These are phyloP conservation scores for Mastomys coucha DNA, from an alignment of 2,113 vertebrate genomes.

Conservation along the genomic window DNA sequence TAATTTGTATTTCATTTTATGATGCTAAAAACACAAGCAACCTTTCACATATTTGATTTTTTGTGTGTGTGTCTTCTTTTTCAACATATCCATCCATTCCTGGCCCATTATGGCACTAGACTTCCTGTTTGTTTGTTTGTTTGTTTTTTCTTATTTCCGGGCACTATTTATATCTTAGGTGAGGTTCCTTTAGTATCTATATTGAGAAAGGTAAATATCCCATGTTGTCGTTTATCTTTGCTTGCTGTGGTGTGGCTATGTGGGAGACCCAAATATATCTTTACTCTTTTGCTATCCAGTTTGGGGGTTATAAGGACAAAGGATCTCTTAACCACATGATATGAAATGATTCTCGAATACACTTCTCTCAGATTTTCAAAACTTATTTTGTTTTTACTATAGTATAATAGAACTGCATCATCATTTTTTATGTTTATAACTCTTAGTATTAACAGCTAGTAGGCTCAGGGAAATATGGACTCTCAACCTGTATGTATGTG, in stretches of 20 bases:
- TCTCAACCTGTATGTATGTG: neutral
- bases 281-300: neutral
- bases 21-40: neutral
- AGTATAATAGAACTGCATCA: neutral
- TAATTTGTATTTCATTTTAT: slow-evolving; percentile 31
- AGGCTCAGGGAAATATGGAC: neutral
- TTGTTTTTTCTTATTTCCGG: neutral
- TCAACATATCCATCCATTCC: neutral
- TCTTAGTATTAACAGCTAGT: neutral
- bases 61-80: neutral
- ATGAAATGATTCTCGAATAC: neutral
- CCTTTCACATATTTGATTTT: neutral
- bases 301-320: neutral
- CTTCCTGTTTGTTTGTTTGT: neutral
- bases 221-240: neutral
- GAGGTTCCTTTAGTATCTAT: neutral
- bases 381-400: neutral
- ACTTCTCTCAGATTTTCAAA: neutral
- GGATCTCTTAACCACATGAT: neutral
- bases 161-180: neutral
- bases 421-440: neutral
- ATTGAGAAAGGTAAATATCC: neutral
- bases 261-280: neutral
- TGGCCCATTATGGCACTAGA: neutral
- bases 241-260: neutral